phyloP scores from a whole-genome alignment of 1,140 invertebrate species.

The Drusus annulatus region DNA sequence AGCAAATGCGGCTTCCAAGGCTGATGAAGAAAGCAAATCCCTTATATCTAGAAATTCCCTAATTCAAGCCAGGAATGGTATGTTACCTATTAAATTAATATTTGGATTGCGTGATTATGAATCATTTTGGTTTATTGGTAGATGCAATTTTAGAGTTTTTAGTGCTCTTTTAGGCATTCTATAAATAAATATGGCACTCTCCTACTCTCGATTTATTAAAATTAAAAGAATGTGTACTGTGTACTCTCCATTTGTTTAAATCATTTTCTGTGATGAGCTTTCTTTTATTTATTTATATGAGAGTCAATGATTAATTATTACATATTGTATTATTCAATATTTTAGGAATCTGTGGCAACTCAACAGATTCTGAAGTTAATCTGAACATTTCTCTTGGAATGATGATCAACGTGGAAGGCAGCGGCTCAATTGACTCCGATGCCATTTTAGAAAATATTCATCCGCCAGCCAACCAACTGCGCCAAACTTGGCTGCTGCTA shows the following conservation, averaged over 20 bases:
- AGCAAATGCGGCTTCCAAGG: constrained; percentile 72
- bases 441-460: constrained; percentile 60
- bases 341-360: constrained; percentile 10
- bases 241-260: too few relatives aligned
- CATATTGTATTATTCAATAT: neutral
- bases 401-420: constrained; percentile 63
- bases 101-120: neutral
- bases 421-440: constrained; percentile 64
- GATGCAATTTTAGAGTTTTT: too few relatives aligned
- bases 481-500: constrained; percentile 71
- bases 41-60: constrained; percentile 57
- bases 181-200: too few relatives aligned
- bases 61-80: constrained; percentile 44
- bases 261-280: too few relatives aligned
- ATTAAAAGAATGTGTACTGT: too few relatives aligned
- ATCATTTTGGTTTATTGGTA: too few relatives aligned
- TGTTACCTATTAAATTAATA: neutral
- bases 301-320: too few relatives aligned
- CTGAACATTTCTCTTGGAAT: neutral
- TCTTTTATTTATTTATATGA: too few relatives aligned
- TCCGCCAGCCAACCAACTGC: constrained; percentile 68
- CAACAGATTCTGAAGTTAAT: constrained; percentile 2
- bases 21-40: constrained; percentile 65
- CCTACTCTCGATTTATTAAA: too few relatives aligned
- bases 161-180: too few relatives aligned